A percentile compares a stretch with the other conserved stretches of the same genome.
Conservation (phyloP, 2,113 vertebrate species). For the Pteruthius melanotis region DNA sequence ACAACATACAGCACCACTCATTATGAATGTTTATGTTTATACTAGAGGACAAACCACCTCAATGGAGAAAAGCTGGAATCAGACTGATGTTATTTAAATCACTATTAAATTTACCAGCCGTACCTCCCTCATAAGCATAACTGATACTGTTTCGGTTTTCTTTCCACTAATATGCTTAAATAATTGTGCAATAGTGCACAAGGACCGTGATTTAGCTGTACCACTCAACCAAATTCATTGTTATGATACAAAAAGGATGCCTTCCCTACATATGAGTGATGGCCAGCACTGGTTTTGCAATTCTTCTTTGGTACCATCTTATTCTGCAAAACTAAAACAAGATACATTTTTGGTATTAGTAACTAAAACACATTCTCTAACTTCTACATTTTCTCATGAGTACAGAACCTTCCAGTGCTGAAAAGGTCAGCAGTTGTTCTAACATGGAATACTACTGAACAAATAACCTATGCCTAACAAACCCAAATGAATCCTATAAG, state of each 20-base stretch:
- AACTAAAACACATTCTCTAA: neutral
- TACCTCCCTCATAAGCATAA: neutral
- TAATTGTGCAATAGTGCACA: neutral
- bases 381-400: neutral
- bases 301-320: neutral
- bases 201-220: neutral
- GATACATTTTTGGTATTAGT: neutral
- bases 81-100: neutral
- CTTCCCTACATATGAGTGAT: neutral
- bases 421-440: slow-evolving; percentile 1
- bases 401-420: neutral
- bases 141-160: neutral
- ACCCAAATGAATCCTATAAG: neutral
- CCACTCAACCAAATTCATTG: neutral
- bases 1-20: neutral
- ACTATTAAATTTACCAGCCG: neutral
- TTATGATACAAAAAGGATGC: neutral
- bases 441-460: neutral
- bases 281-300: neutral
- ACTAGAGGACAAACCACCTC: neutral
- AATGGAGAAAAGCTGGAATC: neutral
- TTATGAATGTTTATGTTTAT: neutral
- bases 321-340: neutral
- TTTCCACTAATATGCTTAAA: neutral
- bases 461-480: neutral